These are phyloP conservation scores for Myotis myotis DNA, from an alignment of 2,797 vertebrate species.

Conservation along the genomic window DNA sequence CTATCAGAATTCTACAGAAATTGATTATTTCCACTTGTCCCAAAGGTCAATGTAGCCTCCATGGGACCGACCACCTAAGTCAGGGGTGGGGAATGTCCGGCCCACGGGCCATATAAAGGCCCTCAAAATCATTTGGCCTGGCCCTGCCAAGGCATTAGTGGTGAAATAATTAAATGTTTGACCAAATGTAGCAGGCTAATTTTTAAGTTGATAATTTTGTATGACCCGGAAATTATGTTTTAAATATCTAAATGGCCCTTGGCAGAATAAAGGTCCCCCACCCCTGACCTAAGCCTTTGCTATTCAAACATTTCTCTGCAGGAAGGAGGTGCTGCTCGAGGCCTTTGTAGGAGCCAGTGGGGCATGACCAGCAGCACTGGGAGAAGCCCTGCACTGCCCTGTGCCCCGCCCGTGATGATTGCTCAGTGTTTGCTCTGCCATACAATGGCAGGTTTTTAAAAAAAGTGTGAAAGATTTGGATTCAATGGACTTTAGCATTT, in stretches of 20 bases:
- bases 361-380: not conserved
- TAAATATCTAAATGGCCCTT: too few relatives aligned
- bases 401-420: not conserved
- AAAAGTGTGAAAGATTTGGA: not conserved
- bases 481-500: not conserved
- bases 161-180: too few relatives aligned
- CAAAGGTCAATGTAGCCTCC: not conserved
- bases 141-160: too few relatives aligned
- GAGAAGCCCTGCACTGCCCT: not conserved
- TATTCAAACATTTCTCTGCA: not conserved
- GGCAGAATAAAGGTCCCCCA: too few relatives aligned
- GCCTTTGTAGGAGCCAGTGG: not conserved
- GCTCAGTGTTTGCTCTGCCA: not conserved
- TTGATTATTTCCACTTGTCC: not conserved
- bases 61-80: not conserved
- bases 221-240: too few relatives aligned
- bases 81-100: too few relatives aligned
- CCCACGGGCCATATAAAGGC: too few relatives aligned
- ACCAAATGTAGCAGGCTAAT: too few relatives aligned
- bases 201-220: too few relatives aligned
- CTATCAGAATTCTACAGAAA: not conserved
- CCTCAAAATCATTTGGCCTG: too few relatives aligned
- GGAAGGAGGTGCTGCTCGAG: not conserved
- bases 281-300: not conserved
- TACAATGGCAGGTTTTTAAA: not conserved